These are phyloP conservation scores for Notothenia rossii DNA, from an alignment of 2,113 vertebrate species.

Conservation along the genomic window DNA sequence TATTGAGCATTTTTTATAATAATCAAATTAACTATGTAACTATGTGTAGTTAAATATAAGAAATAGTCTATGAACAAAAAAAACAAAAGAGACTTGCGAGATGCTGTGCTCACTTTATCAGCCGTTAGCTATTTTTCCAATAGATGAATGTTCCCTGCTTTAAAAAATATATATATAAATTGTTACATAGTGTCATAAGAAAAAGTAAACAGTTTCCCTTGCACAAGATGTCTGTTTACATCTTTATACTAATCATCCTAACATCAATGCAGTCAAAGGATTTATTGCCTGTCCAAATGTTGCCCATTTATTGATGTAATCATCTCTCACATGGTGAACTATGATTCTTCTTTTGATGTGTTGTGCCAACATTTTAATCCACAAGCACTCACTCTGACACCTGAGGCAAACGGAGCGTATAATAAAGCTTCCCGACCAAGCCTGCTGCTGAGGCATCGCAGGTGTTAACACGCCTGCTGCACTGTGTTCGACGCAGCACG, in stretches of 20 bases:
- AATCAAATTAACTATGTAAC: no score
- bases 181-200: background rate
- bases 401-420: slow-evolving; percentile 40
- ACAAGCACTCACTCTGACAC: slow-evolving; percentile 28
- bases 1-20: no score
- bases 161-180: background rate
- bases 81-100: background rate
- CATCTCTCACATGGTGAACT: slow-evolving; percentile 20
- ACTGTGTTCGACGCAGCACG: slow-evolving; percentile 20
- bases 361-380: slow-evolving; percentile 59
- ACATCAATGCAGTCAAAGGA: slow-evolving; percentile 8
- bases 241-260: slow-evolving; percentile 1
- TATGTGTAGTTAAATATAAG: no score
- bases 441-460: slow-evolving; percentile 41
- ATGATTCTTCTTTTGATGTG: slow-evolving; percentile 25
- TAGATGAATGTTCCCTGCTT: background rate
- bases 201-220: background rate
- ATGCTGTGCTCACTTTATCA: slow-evolving; percentile 5
- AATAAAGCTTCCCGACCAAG: slow-evolving; percentile 54
- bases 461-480: slow-evolving; percentile 55
- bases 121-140: background rate
- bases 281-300: background rate
- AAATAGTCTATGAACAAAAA: no score
- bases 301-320: slow-evolving; percentile 34
- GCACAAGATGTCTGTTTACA: slow-evolving; percentile 1